phyloP scores from a whole-genome alignment of 2,888 invertebrate genomes.

The Agrotis puta region DNA sequence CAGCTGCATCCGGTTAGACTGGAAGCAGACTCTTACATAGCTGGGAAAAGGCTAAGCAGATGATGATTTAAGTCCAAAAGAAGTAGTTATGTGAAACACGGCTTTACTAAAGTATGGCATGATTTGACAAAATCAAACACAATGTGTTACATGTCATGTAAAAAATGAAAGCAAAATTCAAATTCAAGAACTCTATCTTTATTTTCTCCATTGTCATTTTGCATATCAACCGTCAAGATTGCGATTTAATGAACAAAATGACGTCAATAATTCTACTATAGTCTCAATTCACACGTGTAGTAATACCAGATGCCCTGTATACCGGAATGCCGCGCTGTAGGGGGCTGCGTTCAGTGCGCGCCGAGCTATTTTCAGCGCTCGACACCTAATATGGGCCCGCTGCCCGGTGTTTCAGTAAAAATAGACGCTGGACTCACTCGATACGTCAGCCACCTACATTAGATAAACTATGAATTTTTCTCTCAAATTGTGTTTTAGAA shows the following conservation, averaged over 20 bases:
- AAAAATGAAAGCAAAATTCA: conserved; percentile 6
- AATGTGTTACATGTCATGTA: too few relatives aligned
- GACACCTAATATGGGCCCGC: conserved; percentile 89
- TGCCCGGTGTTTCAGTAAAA: conserved; percentile 86
- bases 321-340: conserved; percentile 72
- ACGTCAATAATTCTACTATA: conserved; percentile 19
- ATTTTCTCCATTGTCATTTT: not conserved
- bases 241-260: not conserved
- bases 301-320: conserved; percentile 54
- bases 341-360: conserved; percentile 75
- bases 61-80: not conserved
- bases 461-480: conserved; percentile 60
- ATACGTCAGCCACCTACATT: conserved; percentile 69
- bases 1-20: too few relatives aligned
- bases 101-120: not conserved
- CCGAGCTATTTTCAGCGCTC: conserved; percentile 83
- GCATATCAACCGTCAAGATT: not conserved
- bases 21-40: too few relatives aligned
- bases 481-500: conserved; percentile 29
- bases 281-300: conserved; percentile 35
- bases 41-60: too few relatives aligned
- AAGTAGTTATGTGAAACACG: not conserved
- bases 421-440: conserved; percentile 79
- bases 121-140: not conserved
- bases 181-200: not conserved